Evolutionary conservation across 2,113 vertebrate species (phyloP).

Genomic region (Emydocephalus ijimae): DNA sequence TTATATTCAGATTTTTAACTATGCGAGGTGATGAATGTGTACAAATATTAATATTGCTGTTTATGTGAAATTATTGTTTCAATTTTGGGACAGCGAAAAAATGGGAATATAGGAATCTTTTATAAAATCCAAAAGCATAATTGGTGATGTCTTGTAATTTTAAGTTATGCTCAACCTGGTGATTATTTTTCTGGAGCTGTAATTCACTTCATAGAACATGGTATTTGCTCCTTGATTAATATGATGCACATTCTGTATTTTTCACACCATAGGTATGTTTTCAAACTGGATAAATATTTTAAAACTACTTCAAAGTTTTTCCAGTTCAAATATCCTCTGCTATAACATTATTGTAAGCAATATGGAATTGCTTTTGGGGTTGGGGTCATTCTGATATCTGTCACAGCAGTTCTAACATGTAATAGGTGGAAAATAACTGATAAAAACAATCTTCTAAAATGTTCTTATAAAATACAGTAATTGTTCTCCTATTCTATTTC

Average conservation of each 20-base stretch:
- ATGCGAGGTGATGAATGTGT: background rate
- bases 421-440: background rate
- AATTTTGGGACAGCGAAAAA: background rate
- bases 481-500: rapidly evolving
- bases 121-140: background rate
- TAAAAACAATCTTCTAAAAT: background rate
- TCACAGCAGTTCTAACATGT: background rate
- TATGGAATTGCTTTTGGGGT: background rate
- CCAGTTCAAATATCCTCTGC: background rate
- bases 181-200: background rate
- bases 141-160: background rate
- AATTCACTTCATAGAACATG: background rate
- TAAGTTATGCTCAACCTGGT: background rate
- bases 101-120: background rate
- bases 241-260: background rate
- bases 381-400: background rate
- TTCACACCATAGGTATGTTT: background rate
- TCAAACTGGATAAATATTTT: background rate
- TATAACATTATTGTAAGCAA: background rate
- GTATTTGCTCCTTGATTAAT: background rate
- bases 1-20: background rate
- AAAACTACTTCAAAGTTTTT: background rate
- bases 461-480: background rate
- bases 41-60: background rate
- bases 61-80: background rate